phyloP scores from a whole-genome alignment of 2,797 vertebrate species.

The Hyperoplus lanceolatus region DNA sequence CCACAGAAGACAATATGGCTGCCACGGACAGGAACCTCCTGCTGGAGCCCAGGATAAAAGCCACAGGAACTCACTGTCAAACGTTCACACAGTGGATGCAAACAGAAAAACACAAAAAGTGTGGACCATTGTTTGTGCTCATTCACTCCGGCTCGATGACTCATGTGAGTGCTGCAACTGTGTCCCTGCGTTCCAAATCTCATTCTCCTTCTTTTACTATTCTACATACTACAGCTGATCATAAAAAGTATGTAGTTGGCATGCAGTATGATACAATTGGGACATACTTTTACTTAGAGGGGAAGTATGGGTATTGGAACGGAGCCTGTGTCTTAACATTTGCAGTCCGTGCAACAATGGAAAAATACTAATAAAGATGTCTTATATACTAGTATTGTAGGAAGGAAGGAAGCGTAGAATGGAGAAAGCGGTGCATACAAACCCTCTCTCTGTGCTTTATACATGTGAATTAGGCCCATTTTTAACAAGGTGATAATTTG shows the following conservation, averaged over 20 bases:
- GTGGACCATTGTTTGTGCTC: constrained; percentile 52
- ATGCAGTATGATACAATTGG: too few species aligned
- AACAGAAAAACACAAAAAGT: constrained; percentile 31
- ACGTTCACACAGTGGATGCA: constrained; percentile 45
- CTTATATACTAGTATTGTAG: constrained; percentile 17
- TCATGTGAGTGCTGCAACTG: constrained; percentile 20
- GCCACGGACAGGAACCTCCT: constrained; percentile 75
- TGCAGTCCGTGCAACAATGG: constrained; percentile 23
- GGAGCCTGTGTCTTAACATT: not conserved
- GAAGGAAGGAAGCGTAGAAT: constrained; percentile 22
- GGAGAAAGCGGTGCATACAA: constrained; percentile 28
- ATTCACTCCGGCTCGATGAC: constrained; percentile 32
- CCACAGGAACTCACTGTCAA: constrained; percentile 75
- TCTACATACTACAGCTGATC: too few species aligned
- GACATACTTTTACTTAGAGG: too few species aligned
- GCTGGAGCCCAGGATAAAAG: constrained; percentile 74
- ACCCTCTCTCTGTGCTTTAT: constrained; percentile 52
- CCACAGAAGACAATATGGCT: constrained; percentile 76
- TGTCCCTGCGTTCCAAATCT: too few species aligned
- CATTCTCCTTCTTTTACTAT: too few species aligned
- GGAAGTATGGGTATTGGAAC: too few species aligned
- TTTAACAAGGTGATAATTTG: constrained; percentile 82
- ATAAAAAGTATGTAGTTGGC: too few species aligned
- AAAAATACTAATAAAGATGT: constrained; percentile 15
- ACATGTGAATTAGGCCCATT: constrained; percentile 48